Conservation (phyloP, 2,888 invertebrate species). For the Lysandra bellargus region DNA sequence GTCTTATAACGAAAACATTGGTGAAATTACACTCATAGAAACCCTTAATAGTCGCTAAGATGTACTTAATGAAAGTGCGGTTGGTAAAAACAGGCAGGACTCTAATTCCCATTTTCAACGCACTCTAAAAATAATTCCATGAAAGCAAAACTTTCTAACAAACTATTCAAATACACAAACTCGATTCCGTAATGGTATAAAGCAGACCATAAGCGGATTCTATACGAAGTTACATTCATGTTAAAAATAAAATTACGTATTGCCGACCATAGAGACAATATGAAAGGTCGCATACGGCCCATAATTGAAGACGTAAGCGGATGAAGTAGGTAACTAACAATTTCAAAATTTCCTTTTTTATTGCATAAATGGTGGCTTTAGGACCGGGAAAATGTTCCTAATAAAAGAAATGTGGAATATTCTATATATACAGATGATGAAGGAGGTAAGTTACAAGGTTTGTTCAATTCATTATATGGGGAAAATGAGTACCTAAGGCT, state of each 20-base stretch:
- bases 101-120: background rate
- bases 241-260: slow-evolving; percentile 10
- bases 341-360: too few relatives aligned
- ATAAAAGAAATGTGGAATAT: too few relatives aligned
- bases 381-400: too few relatives aligned
- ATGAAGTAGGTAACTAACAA: too few relatives aligned
- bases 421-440: too few relatives aligned
- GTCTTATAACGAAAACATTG: too few relatives aligned
- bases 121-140: background rate
- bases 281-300: slow-evolving; percentile 20
- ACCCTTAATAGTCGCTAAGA: too few relatives aligned
- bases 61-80: background rate
- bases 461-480: too few relatives aligned
- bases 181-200: background rate
- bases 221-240: slow-evolving; percentile 6
- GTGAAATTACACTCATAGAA: too few relatives aligned
- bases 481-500: too few relatives aligned
- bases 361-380: too few relatives aligned
- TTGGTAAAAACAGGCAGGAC: background rate
- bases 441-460: too few relatives aligned
- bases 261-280: slow-evolving; percentile 16
- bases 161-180: slow-evolving; percentile 1
- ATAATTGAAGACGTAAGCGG: background rate
- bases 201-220: background rate
- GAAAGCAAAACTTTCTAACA: background rate